Evolutionary conservation across 2,113 vertebrate genomes (phyloP).

Genomic region (Nothobranchius furzeri): DNA sequence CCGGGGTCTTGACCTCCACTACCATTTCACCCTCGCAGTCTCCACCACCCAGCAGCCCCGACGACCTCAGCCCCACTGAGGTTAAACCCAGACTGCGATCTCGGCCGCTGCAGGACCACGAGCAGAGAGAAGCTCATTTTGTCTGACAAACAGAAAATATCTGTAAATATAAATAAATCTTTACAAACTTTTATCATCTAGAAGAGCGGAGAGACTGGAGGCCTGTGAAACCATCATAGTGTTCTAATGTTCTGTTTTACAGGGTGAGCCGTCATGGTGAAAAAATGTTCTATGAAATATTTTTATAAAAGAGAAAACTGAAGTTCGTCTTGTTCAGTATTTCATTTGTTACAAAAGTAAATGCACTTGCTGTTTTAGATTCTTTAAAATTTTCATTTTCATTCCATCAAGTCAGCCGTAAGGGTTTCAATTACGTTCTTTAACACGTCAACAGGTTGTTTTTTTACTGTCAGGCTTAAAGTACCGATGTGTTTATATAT

Average conservation of each 20-base stretch:
- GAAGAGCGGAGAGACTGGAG: slow-evolving; percentile 16
- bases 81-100: slow-evolving; percentile 83
- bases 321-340: slow-evolving; percentile 30
- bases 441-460: slow-evolving; percentile 12
- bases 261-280: slow-evolving; percentile 28
- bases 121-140: slow-evolving; percentile 93
- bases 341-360: slow-evolving; percentile 37
- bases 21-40: slow-evolving; percentile 68
- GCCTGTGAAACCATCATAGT: slow-evolving; percentile 66
- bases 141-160: slow-evolving; percentile 78
- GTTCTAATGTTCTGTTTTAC: slow-evolving; percentile 72
- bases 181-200: slow-evolving; percentile 38
- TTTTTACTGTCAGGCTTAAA: slow-evolving; percentile 16
- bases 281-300: slow-evolving; percentile 3
- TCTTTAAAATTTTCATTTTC: slow-evolving; percentile 19
- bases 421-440: slow-evolving; percentile 42
- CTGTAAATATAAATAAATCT: slow-evolving; percentile 62
- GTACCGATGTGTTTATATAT: slow-evolving; percentile 73
- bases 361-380: slow-evolving; percentile 66
- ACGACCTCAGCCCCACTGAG: slow-evolving; percentile 76
- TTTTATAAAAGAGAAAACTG: not conserved
- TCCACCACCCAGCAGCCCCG: slow-evolving; percentile 69
- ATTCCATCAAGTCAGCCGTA: slow-evolving; percentile 14
- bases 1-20: slow-evolving; percentile 37
- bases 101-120: slow-evolving; percentile 87